Percentiles rank a stretch among this genome's conserved stretches.
These are phyloP conservation scores for Drosophila diplacantha DNA, from an alignment of 2,888 invertebrate genomes.

Conservation along the genomic window DNA sequence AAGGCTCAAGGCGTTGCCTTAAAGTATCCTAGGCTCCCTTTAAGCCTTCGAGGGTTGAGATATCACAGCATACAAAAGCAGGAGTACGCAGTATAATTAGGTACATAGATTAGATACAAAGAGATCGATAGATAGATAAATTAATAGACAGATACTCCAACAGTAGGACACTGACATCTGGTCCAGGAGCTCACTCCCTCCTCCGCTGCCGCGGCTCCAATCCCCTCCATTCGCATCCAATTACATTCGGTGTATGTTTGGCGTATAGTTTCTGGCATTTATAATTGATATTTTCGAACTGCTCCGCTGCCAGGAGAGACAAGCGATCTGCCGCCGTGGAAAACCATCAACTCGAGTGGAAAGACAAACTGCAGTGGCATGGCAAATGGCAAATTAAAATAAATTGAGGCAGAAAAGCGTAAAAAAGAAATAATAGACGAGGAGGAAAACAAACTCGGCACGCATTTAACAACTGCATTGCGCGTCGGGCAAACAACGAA, in stretches of 20 bases:
- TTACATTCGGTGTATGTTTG: neutral
- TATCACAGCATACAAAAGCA: neutral
- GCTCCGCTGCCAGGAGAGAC: conserved; percentile 1
- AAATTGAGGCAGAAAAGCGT: conserved; percentile 37
- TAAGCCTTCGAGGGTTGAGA: neutral
- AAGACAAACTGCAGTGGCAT: conserved; percentile 32
- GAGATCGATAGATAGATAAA: neutral
- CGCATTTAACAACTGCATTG: conserved; percentile 35
- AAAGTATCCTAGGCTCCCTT: neutral
- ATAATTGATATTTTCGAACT: conserved; percentile 17
- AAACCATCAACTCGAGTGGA: conserved; percentile 27
- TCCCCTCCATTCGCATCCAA: neutral
- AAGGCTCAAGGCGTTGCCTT: no score
- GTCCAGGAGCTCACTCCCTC: neutral
- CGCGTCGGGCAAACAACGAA: conserved; percentile 8
- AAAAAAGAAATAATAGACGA: conserved; percentile 27
- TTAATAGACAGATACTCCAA: neutral
- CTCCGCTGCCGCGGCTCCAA: neutral
- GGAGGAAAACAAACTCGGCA: conserved; percentile 25
- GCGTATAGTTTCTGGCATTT: neutral
- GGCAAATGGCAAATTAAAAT: conserved; percentile 38
- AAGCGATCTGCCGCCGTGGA: conserved; percentile 12
- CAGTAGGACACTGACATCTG: neutral
- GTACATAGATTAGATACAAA: no score
- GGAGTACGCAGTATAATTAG: no score